Evolutionary conservation across 2,888 invertebrate genomes (phyloP), one percentile per base, ranked within the genome.

Genomic region (Amphipyra berbera): DNA sequence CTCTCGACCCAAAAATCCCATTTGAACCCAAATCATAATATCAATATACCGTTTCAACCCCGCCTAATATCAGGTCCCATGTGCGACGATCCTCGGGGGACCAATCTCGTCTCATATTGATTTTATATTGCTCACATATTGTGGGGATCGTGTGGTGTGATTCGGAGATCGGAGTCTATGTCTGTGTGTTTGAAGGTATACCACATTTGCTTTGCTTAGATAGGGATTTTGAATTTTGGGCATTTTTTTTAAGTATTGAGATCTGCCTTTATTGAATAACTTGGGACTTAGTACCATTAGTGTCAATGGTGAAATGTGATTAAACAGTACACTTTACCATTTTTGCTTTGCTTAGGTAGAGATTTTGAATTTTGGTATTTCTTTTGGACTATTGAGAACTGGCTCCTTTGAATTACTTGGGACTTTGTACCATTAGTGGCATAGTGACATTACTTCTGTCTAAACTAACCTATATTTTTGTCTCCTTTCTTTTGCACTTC

Each of bases 101-200:
- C 73, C 85, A 78, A 86, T 87, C 75, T 72, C 68, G 64, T 64
- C 72, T 76, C 82, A 82, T 88, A 88, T 89, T 83, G 88, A 88
- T 88, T 88, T 87, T 88, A 82, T 86, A 85, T 83, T 82, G 82
- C 80, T 75, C 81, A 76, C 82, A 81, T 82, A 84, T 82, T 82
- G 84, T 68, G 62, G 68, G 68, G 65, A 69, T 64, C 61, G 75
- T 38, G 69, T 44, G 53, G 64, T 60, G 64, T 73, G 66, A 76
- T 61, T 67, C 61, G 53, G 27, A 10, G 44, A 2, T 38, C 14
- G 14, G 10, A 41, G 63, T 38, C 55, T 42, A 35, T 52, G 8
- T 13, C 40, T 45, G 13, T 53, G 30, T 30, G 1, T 27, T 40
- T 27, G 33, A 42, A 6, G 21, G n/a, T 64, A 38, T n/a, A n/a